Evolutionary conservation across 2,113 vertebrate species (phyloP).

Genomic region (Silurus meridionalis): DNA sequence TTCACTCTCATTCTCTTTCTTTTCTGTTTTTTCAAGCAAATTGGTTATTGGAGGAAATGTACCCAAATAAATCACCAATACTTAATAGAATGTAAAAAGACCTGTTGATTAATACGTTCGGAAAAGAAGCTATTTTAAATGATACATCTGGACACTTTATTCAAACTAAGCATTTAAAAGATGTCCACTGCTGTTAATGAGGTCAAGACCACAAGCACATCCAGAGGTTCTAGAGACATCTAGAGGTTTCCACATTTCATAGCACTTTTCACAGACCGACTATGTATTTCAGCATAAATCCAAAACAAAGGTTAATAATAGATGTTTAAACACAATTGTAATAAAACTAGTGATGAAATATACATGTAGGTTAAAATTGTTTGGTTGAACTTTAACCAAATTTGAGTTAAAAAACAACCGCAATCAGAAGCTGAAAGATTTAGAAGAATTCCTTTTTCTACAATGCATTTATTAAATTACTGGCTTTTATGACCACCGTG

Average conservation of each 20-base stretch:
- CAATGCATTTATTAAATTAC: too few relatives aligned
- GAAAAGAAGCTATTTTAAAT: not conserved
- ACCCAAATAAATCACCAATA: not conserved
- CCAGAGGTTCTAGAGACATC: not conserved
- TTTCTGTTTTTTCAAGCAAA: not conserved
- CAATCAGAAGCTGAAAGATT: too few relatives aligned
- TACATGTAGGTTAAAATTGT: not conserved
- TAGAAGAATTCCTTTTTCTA: too few relatives aligned
- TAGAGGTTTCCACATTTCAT: constrained; percentile 9
- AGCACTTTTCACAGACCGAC: not conserved
- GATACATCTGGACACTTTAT: too few relatives aligned
- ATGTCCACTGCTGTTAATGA: not conserved
- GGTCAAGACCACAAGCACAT: not conserved
- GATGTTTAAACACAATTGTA: not conserved
- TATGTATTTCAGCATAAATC: not conserved
- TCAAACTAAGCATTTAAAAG: not conserved
- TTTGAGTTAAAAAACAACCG: not conserved
- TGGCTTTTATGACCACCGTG: too few relatives aligned
- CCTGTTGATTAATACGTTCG: not conserved
- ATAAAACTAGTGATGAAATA: not conserved
- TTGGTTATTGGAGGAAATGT: not conserved
- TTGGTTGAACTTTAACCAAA: not conserved
- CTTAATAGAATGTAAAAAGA: not conserved
- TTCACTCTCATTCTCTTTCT: constrained; percentile 13
- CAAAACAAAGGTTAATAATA: not conserved